Evolutionary conservation across 1,140 invertebrate species (phyloP).

Genomic region (Pectinophora gossypiella): DNA sequence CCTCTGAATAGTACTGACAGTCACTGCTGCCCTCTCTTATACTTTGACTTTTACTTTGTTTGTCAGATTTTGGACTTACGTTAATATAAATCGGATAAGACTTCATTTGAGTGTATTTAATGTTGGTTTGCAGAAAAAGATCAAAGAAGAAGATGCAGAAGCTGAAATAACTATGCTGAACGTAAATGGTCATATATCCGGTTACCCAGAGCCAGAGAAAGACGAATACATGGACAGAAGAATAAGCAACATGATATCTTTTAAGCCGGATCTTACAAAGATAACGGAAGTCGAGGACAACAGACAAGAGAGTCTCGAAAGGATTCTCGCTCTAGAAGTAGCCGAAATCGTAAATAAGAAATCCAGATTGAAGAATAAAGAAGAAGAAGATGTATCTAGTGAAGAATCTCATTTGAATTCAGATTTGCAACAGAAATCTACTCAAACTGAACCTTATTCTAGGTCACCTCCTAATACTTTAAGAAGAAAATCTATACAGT

Average conservation of each 20-base stretch:
- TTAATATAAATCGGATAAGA: no score
- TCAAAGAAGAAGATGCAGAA: constrained; percentile 38
- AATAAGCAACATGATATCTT: constrained; percentile 53
- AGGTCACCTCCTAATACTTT: constrained; percentile 33
- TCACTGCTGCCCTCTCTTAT: no score
- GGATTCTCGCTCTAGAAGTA: constrained; percentile 38
- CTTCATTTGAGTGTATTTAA: background rate
- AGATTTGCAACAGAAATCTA: constrained; percentile 31
- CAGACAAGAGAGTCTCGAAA: constrained; percentile 29
- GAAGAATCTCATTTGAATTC: constrained; percentile 21
- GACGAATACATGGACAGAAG: constrained; percentile 40
- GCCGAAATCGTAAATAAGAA: constrained; percentile 37
- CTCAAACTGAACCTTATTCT: constrained; percentile 33
- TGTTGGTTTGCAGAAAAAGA: constrained; percentile 40
- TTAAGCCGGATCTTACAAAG: constrained; percentile 42
- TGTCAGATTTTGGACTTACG: no score
- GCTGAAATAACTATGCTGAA: constrained; percentile 20
- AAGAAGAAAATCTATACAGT: constrained; percentile 50
- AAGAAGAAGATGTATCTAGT: constrained; percentile 20
- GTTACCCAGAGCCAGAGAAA: constrained; percentile 22
- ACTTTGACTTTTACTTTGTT: no score
- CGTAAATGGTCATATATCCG: background rate
- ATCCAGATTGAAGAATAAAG: constrained; percentile 23
- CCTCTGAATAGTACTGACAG: no score
- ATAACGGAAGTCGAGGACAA: constrained; percentile 23